Percentiles rank a stretch among this genome's conserved stretches.
These are phyloP conservation scores for Hydraecia micacea DNA, from an alignment of 2,888 invertebrate genomes.

Conservation along the genomic window DNA sequence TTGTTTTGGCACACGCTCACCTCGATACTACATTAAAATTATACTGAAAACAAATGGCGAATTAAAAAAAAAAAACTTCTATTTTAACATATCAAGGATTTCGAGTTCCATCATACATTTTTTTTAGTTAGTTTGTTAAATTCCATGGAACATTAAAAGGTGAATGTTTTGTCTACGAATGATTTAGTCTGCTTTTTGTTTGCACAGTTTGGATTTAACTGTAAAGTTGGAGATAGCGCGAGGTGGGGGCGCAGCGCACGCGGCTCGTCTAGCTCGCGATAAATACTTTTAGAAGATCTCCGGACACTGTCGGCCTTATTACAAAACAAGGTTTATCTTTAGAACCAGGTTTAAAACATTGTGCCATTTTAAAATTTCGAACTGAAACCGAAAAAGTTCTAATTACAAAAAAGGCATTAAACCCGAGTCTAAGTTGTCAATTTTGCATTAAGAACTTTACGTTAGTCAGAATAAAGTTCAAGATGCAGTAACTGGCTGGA, in stretches of 20 bases:
- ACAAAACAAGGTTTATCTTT: too few species aligned
- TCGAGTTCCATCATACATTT: slow-evolving; percentile 52
- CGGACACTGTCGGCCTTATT: background rate
- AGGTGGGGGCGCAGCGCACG: slow-evolving; percentile 43
- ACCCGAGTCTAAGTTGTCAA: too few species aligned
- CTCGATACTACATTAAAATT: slow-evolving; percentile 78
- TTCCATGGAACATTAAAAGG: slow-evolving; percentile 65
- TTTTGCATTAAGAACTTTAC: too few species aligned
- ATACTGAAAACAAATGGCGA: slow-evolving; percentile 74
- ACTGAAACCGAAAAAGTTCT: too few species aligned
- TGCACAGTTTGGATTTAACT: slow-evolving; percentile 72
- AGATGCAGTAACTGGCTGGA: too few species aligned
- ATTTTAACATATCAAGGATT: slow-evolving; percentile 69
- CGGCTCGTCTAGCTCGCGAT: slow-evolving; percentile 7
- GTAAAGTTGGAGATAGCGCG: slow-evolving; percentile 56
- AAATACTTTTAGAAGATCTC: background rate
- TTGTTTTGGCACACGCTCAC: slow-evolving; percentile 79
- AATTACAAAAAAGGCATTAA: too few species aligned
- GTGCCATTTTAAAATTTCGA: too few species aligned
- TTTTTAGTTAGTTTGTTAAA: slow-evolving; percentile 59
- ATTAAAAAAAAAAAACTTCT: slow-evolving; percentile 67
- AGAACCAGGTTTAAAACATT: too few species aligned
- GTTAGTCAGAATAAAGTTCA: too few species aligned
- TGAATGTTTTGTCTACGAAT: slow-evolving; percentile 75
- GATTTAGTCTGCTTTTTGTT: slow-evolving; percentile 71